Percentiles rank a stretch among this genome's conserved stretches.
Evolutionary conservation across 2,113 vertebrate species (phyloP).

Genomic region (Merops nubicus): DNA sequence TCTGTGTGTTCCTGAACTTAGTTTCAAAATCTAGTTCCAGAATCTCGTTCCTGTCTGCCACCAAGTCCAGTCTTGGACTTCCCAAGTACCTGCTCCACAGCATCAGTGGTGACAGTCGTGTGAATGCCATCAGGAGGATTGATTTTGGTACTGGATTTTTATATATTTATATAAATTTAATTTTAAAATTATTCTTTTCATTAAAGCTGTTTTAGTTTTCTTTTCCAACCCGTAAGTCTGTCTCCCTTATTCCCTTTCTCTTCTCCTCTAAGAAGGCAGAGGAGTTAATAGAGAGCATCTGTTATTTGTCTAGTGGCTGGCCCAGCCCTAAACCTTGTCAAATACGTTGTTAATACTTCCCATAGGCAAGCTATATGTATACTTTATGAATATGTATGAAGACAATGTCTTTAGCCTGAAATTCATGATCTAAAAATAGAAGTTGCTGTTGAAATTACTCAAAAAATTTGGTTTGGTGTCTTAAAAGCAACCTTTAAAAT

Average conservation of each 20-base stretch:
- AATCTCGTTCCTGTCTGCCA: too few species aligned
- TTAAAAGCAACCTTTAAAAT: neutral
- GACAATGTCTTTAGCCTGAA: neutral
- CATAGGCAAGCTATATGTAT: neutral
- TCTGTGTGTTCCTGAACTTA: too few species aligned
- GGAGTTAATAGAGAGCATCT: neutral
- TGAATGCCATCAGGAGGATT: neutral
- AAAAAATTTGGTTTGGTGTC: neutral
- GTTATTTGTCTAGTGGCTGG: neutral
- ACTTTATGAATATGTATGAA: neutral
- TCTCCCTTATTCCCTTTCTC: neutral
- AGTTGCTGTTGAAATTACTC: neutral
- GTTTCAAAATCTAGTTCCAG: too few species aligned
- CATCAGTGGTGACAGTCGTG: too few species aligned
- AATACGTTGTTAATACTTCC: neutral
- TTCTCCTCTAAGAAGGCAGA: neutral
- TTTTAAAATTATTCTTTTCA: too few species aligned
- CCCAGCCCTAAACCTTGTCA: too few species aligned
- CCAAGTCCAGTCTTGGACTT: too few species aligned
- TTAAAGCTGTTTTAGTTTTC: neutral
- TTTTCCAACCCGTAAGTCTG: neutral
- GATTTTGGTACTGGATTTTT: neutral
- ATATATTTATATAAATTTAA: too few species aligned
- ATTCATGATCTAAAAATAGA: neutral
- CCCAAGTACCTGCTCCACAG: too few species aligned